phyloP scores from a whole-genome alignment of 2,113 vertebrate genomes.

The Sarotherodon lohbergeri region DNA sequence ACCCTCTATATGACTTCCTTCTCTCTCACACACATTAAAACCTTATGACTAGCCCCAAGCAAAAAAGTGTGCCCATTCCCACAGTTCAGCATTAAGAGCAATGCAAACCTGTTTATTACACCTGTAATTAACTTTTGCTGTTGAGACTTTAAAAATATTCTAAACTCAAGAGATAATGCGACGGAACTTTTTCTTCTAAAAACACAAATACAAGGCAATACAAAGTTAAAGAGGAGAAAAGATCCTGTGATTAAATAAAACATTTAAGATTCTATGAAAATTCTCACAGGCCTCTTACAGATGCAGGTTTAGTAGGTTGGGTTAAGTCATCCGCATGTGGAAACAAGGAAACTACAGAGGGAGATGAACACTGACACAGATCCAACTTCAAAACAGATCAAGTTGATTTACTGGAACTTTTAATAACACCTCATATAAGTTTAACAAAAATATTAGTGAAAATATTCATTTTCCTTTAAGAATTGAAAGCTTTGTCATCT shows the following conservation, averaged over 20 bases:
- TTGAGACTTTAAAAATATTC: background rate
- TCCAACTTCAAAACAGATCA: background rate
- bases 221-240: background rate
- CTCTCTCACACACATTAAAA: background rate
- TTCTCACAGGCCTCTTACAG: background rate
- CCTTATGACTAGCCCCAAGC: constrained; percentile 5
- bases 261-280: background rate
- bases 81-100: background rate
- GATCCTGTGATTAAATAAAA: background rate
- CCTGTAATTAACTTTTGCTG: background rate
- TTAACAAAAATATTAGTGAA: background rate
- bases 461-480: background rate
- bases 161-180: background rate
- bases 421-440: background rate
- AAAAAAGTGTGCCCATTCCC: background rate
- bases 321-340: background rate
- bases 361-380: background rate
- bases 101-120: background rate
- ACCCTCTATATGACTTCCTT: background rate
- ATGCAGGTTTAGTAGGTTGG: background rate
- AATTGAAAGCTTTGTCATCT: background rate
- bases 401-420: background rate
- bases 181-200: background rate
- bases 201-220: background rate
- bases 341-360: background rate